These are phyloP conservation scores for Elaeidobius kamerunicus DNA, from an alignment of 2,888 invertebrate species.

Conservation along the genomic window DNA sequence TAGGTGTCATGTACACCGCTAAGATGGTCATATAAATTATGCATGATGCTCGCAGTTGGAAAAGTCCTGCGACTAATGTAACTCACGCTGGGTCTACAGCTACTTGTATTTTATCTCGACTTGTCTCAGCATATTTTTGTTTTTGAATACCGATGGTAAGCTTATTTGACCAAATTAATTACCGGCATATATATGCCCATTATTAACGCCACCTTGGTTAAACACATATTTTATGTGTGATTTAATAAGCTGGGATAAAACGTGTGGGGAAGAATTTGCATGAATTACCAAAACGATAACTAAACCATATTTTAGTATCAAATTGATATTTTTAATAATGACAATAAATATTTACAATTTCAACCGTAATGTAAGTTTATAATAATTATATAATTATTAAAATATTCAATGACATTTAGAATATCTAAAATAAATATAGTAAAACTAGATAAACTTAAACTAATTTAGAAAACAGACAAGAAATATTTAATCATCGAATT, in stretches of 20 bases:
- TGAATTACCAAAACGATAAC: background rate
- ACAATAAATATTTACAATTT: too few relatives aligned
- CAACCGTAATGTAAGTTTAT: too few relatives aligned
- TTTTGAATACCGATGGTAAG: constrained; percentile 23
- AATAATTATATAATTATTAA: too few relatives aligned
- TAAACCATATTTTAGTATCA: background rate
- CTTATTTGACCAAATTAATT: constrained; percentile 32
- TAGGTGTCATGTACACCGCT: constrained; percentile 7
- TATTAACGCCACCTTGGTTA: constrained; percentile 29
- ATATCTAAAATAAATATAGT: too few relatives aligned
- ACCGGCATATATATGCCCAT: constrained; percentile 31
- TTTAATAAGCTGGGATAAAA: constrained; percentile 16
- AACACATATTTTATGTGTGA: constrained; percentile 24
- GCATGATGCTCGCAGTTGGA: constrained; percentile 19
- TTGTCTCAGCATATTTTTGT: constrained; percentile 23
- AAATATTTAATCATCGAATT: too few relatives aligned
- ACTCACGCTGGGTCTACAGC: constrained; percentile 28
- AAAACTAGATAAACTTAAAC: too few relatives aligned
- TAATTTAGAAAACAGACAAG: too few relatives aligned
- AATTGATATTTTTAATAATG: too few relatives aligned
- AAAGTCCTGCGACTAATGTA: constrained; percentile 20
- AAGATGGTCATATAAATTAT: constrained; percentile 17
- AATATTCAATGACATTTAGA: too few relatives aligned
- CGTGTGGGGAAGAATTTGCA: background rate
- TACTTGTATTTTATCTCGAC: constrained; percentile 31